Percentiles rank a stretch among this genome's conserved stretches.
These are phyloP conservation scores for Platygyra sinensis DNA, from an alignment of 64 coral and sea anemone species.

Conservation along the genomic window DNA sequence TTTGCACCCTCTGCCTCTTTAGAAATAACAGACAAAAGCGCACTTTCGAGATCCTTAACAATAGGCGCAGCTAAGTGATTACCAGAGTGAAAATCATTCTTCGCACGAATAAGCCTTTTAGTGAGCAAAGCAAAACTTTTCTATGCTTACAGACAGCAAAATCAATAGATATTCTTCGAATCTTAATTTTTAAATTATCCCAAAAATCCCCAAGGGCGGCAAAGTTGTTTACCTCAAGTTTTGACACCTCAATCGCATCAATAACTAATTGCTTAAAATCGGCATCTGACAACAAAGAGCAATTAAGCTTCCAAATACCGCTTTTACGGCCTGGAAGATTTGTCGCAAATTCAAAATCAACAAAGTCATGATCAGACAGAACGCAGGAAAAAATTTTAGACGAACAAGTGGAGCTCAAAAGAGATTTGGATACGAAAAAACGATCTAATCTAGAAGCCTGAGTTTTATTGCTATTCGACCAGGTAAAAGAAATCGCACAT, in stretches of 20 bases:
- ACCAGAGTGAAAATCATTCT: background rate
- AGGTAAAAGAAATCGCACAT: too few relatives aligned
- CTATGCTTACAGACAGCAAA: background rate
- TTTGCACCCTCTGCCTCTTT: background rate
- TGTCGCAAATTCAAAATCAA: background rate
- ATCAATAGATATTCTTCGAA: too few relatives aligned
- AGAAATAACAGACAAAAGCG: background rate
- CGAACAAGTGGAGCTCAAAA: background rate
- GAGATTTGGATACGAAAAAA: background rate
- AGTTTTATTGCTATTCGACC: too few relatives aligned
- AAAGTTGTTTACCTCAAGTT: background rate
- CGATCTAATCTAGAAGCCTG: background rate
- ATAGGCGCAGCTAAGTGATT: background rate
- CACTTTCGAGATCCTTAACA: background rate
- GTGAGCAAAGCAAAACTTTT: background rate
- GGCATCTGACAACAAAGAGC: background rate
- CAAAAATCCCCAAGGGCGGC: background rate
- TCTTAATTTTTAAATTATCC: too few relatives aligned
- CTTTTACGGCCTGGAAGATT: background rate
- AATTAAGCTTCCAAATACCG: conserved; percentile 26
- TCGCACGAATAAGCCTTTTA: background rate
- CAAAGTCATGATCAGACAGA: background rate
- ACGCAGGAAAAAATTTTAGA: background rate
- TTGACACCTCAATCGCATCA: background rate
- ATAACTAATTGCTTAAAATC: background rate